phyloP scores from a whole-genome alignment of 2,797 vertebrate genomes.

The Nyctibius grandis region DNA sequence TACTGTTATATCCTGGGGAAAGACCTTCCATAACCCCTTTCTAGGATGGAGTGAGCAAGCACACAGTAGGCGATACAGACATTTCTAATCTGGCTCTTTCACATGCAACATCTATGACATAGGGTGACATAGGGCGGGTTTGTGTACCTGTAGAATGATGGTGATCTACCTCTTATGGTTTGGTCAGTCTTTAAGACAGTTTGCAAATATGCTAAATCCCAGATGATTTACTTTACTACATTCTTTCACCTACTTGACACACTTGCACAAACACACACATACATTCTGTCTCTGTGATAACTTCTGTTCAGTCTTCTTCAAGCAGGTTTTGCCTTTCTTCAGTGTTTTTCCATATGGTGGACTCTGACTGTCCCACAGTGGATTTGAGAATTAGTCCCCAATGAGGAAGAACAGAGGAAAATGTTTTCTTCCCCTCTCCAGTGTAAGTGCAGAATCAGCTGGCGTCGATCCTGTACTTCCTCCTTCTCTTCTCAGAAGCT shows the following conservation, averaged over 20 bases:
- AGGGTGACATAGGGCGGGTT: background rate
- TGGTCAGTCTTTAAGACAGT: background rate
- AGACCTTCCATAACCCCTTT: background rate
- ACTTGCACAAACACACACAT: rapidly evolving
- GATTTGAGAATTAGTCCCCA: background rate
- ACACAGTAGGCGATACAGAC: background rate
- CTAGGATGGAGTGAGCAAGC: rapidly evolving
- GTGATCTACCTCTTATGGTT: background rate
- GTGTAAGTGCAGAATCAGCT: background rate
- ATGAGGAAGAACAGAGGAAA: background rate
- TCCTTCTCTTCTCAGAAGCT: slow-evolving; percentile 41
- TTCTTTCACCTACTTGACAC: background rate
- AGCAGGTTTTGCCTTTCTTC: background rate
- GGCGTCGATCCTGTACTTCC: background rate
- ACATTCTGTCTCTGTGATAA: background rate
- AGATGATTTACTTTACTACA: background rate
- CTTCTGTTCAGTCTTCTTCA: background rate
- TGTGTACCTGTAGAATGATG: background rate
- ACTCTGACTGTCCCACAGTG: background rate
- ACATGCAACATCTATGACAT: rapidly evolving
- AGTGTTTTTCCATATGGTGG: background rate
- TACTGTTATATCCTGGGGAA: background rate
- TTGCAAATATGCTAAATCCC: background rate
- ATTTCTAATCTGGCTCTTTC: background rate
- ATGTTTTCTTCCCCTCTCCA: background rate